A percentile compares a stretch with the other conserved stretches of the same genome.
These are phyloP conservation scores for Metridium senile DNA, from an alignment of 92 coral and sea anemone genomes.

Conservation along the genomic window DNA sequence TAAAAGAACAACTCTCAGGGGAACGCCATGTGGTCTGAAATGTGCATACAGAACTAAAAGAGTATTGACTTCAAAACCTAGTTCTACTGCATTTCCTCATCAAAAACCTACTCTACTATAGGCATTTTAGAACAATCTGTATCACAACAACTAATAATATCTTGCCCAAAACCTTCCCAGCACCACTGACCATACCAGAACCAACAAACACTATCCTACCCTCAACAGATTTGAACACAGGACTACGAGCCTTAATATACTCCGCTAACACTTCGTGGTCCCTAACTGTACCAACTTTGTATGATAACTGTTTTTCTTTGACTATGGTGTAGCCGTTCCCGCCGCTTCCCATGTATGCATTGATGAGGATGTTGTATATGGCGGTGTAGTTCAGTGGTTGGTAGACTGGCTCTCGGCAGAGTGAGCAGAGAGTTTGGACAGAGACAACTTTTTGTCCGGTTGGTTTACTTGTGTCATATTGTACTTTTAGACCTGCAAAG, in stretches of 20 bases:
- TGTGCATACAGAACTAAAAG: no score
- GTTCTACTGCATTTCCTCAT: neutral
- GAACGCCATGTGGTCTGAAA: no score
- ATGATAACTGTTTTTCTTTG: conserved; percentile 60
- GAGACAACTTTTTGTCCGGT: conserved; percentile 53
- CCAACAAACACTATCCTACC: conserved; percentile 53
- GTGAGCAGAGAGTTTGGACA: conserved; percentile 60
- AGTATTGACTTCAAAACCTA: no score
- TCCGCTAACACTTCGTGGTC: conserved; percentile 43
- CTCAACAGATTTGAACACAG: conserved; percentile 52
- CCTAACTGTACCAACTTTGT: conserved; percentile 20
- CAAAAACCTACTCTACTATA: neutral
- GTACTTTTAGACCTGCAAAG: conserved; percentile 62
- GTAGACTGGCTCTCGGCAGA: conserved; percentile 64
- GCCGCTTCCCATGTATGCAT: conserved; percentile 69
- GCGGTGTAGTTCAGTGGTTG: conserved; percentile 51
- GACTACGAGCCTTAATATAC: conserved; percentile 59
- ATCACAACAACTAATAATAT: neutral
- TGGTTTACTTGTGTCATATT: conserved; percentile 59
- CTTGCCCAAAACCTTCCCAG: neutral
- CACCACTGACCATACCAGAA: neutral
- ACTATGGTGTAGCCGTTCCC: conserved; percentile 58
- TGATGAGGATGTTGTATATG: conserved; percentile 68
- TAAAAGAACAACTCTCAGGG: no score
- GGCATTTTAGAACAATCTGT: neutral